phyloP scores from a whole-genome alignment of 2,113 vertebrate species.

The Heterotis niloticus region DNA sequence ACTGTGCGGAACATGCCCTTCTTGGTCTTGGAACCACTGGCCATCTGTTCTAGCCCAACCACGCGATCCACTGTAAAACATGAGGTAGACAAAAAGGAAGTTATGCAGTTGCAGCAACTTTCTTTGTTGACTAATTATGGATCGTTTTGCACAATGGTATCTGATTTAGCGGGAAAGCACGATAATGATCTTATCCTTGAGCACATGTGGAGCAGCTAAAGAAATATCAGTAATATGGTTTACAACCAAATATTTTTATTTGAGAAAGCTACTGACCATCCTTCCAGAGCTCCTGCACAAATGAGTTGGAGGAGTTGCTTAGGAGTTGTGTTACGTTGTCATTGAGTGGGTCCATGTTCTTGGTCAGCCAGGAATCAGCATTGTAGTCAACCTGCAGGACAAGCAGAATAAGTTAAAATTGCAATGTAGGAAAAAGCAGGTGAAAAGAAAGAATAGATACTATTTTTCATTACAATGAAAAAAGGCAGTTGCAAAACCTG shows the following conservation, averaged over 20 bases:
- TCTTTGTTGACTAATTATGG: not conserved
- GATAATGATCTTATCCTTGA: too few species aligned
- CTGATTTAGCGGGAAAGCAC: not conserved
- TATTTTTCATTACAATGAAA: not conserved
- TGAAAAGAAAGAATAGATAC: too few species aligned
- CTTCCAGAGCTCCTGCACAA: slow-evolving; percentile 92
- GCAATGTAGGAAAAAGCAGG: too few species aligned
- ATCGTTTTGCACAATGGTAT: too few species aligned
- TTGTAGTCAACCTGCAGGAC: slow-evolving; percentile 84
- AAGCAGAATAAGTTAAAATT: not conserved
- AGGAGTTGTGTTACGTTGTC: slow-evolving; percentile 88
- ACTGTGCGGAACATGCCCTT: slow-evolving; percentile 98
- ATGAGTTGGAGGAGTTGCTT: slow-evolving; percentile 83
- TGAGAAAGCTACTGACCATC: slow-evolving; percentile 66
- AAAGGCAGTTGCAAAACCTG: not conserved
- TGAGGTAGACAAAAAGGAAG: not conserved
- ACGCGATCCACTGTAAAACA: slow-evolving; percentile 79
- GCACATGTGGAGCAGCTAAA: not conserved
- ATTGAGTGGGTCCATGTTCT: slow-evolving; percentile 96
- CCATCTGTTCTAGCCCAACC: slow-evolving; percentile 90
- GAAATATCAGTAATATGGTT: not conserved
- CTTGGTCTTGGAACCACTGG: slow-evolving; percentile 86
- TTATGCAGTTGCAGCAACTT: not conserved
- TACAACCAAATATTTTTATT: not conserved
- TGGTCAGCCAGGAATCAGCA: slow-evolving; percentile 83